Evolutionary conservation across 2,797 vertebrate genomes (phyloP), one percentile per base, ranked within the genome.

Genomic region (Anguilla obscura): DNA sequence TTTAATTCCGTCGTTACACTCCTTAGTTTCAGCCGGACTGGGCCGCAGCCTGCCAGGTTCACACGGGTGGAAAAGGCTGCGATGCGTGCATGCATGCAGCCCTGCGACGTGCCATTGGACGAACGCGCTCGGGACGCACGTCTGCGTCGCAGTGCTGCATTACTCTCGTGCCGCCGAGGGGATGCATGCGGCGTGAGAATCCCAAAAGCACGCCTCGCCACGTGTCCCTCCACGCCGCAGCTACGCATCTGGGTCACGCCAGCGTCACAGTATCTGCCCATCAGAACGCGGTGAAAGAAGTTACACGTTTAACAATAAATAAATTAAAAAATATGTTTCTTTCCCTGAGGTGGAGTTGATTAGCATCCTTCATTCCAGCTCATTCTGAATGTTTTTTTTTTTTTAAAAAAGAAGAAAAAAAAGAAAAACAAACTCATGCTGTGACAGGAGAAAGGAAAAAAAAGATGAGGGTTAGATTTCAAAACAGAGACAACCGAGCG

Each of bases 1-100:
- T 69, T 85, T 58, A 76, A 88, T 88, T 85, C 84, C 27, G 52
- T 85, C 60, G 7, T 84, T 36, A 60, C 8, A 45, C 5, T n/a
- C 33, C 66, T 40, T 84, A 27, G 30, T 30, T 30, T 1, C 50
- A 63, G 63, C 10, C 40, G 80, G 63, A 24, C 60, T 27, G 9
- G 80, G 27, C n/a, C 10, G 45, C 60, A 30, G 58, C 18, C 45
- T 66, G 50, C 83, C n/a, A 27, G 3, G 54, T 63, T 33, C 18
- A 40, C 82, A n/a, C 83, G 27, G 16, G 18, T 40, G 18, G 30
- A 85, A 40, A 21, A 66, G 14, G 30, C 52, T 18, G 14, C 4
- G 2, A 60, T 45, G 40, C 40, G 40, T 36, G 54, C 30, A 8
- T 10, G 9, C 24, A 1, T 6, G 58, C 1, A 2, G 12, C 83